phyloP scores from a whole-genome alignment of 2,888 invertebrate genomes.

The Callinectes sapidus region DNA sequence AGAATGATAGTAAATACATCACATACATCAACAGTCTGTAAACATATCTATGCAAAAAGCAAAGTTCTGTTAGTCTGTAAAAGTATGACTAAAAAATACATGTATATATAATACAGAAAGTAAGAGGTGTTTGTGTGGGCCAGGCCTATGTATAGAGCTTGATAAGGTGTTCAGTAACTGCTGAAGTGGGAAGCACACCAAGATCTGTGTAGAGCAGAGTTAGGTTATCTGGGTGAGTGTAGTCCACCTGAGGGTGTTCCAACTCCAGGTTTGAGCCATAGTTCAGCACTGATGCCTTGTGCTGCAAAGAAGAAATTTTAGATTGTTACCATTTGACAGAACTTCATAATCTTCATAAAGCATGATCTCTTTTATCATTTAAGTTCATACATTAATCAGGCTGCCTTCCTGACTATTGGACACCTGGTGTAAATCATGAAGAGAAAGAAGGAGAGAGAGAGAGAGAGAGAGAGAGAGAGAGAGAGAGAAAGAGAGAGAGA shows the following conservation, averaged over 20 bases:
- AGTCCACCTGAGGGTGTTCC: slow-evolving; percentile 92
- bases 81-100: not conserved
- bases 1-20: not conserved
- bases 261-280: not conserved
- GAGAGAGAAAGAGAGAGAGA: no score
- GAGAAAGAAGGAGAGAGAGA: no score
- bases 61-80: not conserved
- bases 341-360: not conserved
- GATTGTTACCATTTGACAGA: not conserved
- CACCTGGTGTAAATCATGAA: no score
- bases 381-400: no score
- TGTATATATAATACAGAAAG: not conserved
- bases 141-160: slow-evolving; percentile 85
- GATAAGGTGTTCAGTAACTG: slow-evolving; percentile 97
- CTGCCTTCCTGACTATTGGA: no score
- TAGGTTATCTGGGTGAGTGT: slow-evolving; percentile 95
- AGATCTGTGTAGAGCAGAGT: slow-evolving; percentile 95
- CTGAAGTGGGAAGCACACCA: slow-evolving; percentile 96
- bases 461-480: no score
- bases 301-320: slow-evolving; percentile 77
- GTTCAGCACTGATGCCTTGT: slow-evolving; percentile 78
- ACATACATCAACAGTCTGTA: not conserved
- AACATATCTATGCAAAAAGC: not conserved
- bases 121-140: not conserved
- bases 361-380: no score